Evolutionary conservation across 2,113 vertebrate genomes (phyloP).

Genomic region (Scartelaos histophorus): DNA sequence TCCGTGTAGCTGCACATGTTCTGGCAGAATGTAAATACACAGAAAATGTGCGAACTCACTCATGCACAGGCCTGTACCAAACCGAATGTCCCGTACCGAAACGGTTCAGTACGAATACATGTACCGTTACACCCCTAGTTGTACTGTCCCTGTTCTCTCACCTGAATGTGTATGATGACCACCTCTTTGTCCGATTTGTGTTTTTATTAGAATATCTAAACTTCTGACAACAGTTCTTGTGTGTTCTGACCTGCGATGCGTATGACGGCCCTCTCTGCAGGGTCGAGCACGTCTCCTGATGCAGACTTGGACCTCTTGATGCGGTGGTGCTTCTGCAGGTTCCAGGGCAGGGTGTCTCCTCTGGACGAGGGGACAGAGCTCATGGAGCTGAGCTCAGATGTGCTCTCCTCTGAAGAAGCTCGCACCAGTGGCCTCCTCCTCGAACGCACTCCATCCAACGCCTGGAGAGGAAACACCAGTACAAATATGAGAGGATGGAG

Average conservation of each 20-base stretch:
- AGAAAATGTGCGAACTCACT: no score
- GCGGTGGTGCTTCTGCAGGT: slow-evolving; percentile 88
- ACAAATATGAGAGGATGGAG: neutral
- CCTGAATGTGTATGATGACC: no score
- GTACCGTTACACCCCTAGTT: no score
- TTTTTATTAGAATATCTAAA: no score
- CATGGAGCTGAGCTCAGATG: slow-evolving; percentile 64
- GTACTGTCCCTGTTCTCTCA: no score
- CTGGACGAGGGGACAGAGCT: slow-evolving; percentile 68
- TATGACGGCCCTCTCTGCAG: slow-evolving; percentile 87
- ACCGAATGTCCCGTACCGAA: no score
- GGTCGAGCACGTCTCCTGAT: slow-evolving; percentile 85
- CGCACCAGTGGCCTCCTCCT: slow-evolving; percentile 69
- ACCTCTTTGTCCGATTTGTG: no score
- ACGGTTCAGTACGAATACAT: no score
- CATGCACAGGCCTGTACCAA: no score
- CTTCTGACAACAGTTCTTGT: no score
- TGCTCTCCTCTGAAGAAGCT: slow-evolving; percentile 78
- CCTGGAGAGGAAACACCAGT: slow-evolving; percentile 47
- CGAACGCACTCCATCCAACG: slow-evolving; percentile 64
- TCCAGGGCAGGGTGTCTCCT: slow-evolving; percentile 94
- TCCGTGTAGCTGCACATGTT: no score
- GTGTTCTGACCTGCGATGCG: slow-evolving; percentile 85
- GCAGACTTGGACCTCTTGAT: slow-evolving; percentile 83
- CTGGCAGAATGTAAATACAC: no score